Percentiles rank a stretch among this genome's conserved stretches.
These are phyloP conservation scores for Thecocarcelia acutangulata DNA, from an alignment of 2,888 invertebrate genomes.

Conservation along the genomic window DNA sequence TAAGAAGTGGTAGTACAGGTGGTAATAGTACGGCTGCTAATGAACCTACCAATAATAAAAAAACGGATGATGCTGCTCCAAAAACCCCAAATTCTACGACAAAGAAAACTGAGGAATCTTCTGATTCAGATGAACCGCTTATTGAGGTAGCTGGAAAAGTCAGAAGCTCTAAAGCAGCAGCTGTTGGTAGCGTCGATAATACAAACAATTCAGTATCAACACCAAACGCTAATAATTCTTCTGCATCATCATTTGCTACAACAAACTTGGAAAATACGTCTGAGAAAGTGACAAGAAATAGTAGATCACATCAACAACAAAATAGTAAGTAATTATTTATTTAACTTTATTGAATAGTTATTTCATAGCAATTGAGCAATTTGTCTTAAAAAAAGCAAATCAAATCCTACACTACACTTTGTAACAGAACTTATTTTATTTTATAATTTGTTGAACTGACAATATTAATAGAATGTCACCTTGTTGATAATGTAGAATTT, in stretches of 20 bases:
- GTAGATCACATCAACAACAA: conserved; percentile 66
- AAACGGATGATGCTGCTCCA: conserved; percentile 77
- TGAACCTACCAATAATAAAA: conserved; percentile 42
- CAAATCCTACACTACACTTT: too few relatives aligned
- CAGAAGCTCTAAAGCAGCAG: conserved; percentile 81
- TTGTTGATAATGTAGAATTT: too few relatives aligned
- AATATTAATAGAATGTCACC: too few relatives aligned
- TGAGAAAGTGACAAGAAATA: conserved; percentile 68
- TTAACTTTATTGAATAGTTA: not conserved
- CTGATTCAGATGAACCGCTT: conserved; percentile 91
- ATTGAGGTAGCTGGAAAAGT: conserved; percentile 87
- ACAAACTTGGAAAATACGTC: conserved; percentile 52
- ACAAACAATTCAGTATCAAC: conserved; percentile 16
- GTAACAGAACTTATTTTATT: too few relatives aligned
- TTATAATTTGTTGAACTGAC: too few relatives aligned
- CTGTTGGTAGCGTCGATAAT: conserved; percentile 60
- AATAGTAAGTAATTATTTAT: conserved; percentile 64
- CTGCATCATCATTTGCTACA: conserved; percentile 41
- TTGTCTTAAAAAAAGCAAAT: too few relatives aligned
- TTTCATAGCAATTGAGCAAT: too few relatives aligned
- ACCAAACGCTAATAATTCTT: conserved; percentile 3
- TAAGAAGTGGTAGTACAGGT: conserved; percentile 74
- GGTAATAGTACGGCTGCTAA: conserved; percentile 65
- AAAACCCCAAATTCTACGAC: conserved; percentile 59
- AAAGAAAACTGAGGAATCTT: conserved; percentile 84